Evolutionary conservation across 2,888 invertebrate species (phyloP).

Genomic region (Stenoptilia bipunctidactyla): DNA sequence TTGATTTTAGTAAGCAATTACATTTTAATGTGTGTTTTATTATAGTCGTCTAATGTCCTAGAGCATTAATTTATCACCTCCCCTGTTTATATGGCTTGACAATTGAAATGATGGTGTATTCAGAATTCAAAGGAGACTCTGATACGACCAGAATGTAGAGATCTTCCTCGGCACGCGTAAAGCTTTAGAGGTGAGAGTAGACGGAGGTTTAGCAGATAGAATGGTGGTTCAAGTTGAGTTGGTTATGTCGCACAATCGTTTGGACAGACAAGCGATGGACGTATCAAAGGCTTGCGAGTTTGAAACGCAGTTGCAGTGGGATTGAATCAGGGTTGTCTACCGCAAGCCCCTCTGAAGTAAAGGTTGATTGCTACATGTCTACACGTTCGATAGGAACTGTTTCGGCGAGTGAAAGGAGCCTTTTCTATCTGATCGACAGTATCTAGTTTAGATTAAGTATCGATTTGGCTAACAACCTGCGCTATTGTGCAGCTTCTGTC

Average conservation of each 20-base stretch:
- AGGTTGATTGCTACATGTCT: constrained; percentile 65
- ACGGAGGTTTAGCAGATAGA: constrained; percentile 20
- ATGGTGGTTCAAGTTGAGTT: constrained; percentile 28
- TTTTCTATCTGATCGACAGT: constrained; percentile 8
- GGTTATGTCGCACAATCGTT: constrained; percentile 53
- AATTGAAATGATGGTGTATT: constrained; percentile 61
- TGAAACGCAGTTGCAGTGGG: constrained; percentile 64
- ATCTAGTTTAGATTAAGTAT: constrained; percentile 15
- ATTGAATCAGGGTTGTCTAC: constrained; percentile 66
- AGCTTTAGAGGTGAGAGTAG: constrained; percentile 19
- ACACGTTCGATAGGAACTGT: constrained; percentile 38
- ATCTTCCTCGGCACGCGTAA: constrained; percentile 23
- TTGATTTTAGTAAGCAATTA: constrained; percentile 52
- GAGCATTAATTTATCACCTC: constrained; percentile 66
- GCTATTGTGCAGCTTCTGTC: constrained; percentile 9
- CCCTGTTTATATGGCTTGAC: constrained; percentile 60
- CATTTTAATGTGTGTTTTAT: constrained; percentile 67
- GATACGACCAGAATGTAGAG: constrained; percentile 25
- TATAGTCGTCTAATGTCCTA: constrained; percentile 67
- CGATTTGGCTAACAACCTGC: constrained; percentile 3
- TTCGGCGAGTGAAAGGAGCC: constrained; percentile 24
- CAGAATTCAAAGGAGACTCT: constrained; percentile 40
- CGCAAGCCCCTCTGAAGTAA: constrained; percentile 48
- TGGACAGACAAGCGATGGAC: constrained; percentile 68
- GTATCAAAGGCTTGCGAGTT: constrained; percentile 63